Evolutionary conservation across 2,113 vertebrate species (phyloP), one percentile per base, ranked within the genome.

Genomic region (Ondatra zibethicus): DNA sequence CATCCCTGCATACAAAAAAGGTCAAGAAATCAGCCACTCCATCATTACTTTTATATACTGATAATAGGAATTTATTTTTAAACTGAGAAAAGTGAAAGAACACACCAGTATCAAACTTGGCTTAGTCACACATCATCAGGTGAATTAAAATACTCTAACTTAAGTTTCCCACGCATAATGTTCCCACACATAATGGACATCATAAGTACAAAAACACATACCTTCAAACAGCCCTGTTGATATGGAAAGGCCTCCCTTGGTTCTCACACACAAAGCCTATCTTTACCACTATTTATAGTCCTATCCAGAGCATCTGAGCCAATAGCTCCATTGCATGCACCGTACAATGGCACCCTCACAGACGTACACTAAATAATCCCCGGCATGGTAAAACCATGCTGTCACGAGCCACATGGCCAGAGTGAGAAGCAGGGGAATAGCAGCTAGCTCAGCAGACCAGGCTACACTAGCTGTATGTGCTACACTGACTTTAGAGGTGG

Each of bases 381-480:
- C n/a, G 31, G 45, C 21, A 3, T 3, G 11, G 42, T 2, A 19
- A 4, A 29, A 13, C 36, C 11, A 42, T 72, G 36, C 39, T 52
- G 58, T 31, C 61, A 5, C 19, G 36, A 63, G 42, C 23, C 31
- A 75, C 4, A 3, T 0, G n/a, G 76, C 36, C 76, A 9, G 2
- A 2, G 7, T 7, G 42, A 50, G 76, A 9, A 33, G 66, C 0
- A 17, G 36, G 42, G 39, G 21, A 23, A 45, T 27, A 12, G 29
- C 23, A 11, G 19, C 12, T 19, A 45, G 75, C 55, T 14, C 21
- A 47, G n/a, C 42, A 33, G 3, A 29, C 21, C 84, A n/a, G 17
- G 4, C 3, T 63, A 31, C 3, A 3, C 4, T 0, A 61, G 27
- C 68, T 16, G 31, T 1, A 17, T 1, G 31, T 14, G 42, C n/a